These are phyloP conservation scores for Leptinotarsa peninsularis DNA, from an alignment of 2,888 invertebrate species.

Conservation along the genomic window DNA sequence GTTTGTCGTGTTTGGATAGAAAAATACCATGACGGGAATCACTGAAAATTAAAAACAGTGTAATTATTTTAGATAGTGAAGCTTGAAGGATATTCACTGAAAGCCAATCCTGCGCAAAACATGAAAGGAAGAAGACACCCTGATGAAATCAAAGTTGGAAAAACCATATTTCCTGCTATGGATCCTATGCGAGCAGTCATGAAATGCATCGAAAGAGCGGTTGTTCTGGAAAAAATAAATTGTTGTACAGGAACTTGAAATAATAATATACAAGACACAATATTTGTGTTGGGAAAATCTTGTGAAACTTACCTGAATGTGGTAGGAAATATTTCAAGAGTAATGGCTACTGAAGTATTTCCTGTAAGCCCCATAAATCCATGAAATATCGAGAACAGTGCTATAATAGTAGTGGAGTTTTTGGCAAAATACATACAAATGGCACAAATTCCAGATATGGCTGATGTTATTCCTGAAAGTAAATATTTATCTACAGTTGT, in stretches of 20 bases:
- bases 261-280: no score
- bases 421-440: background rate
- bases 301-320: slow-evolving; percentile 14
- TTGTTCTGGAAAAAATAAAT: slow-evolving; percentile 68
- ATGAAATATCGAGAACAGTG: slow-evolving; percentile 2
- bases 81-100: slow-evolving; percentile 10
- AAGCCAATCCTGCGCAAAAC: slow-evolving; percentile 14
- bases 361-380: background rate
- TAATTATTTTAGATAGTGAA: background rate
- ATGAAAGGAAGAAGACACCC: slow-evolving; percentile 34
- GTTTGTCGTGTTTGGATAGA: slow-evolving; percentile 32
- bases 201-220: slow-evolving; percentile 76
- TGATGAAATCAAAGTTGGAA: slow-evolving; percentile 28
- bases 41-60: slow-evolving; percentile 25
- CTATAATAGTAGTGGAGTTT: background rate
- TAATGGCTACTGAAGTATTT: slow-evolving; percentile 7
- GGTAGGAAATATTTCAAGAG: slow-evolving; percentile 18
- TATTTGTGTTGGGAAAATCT: no score
- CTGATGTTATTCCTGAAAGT: background rate
- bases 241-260: no score
- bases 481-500: no score
- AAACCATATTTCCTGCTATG: slow-evolving; percentile 74
- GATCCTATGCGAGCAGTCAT: slow-evolving; percentile 79
- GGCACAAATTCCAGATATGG: background rate
- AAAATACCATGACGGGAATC: slow-evolving; percentile 8